A percentile compares a stretch with the other conserved stretches of the same genome.
Evolutionary conservation across 1,140 invertebrate species (phyloP).

Genomic region (Saxidomus purpurata): DNA sequence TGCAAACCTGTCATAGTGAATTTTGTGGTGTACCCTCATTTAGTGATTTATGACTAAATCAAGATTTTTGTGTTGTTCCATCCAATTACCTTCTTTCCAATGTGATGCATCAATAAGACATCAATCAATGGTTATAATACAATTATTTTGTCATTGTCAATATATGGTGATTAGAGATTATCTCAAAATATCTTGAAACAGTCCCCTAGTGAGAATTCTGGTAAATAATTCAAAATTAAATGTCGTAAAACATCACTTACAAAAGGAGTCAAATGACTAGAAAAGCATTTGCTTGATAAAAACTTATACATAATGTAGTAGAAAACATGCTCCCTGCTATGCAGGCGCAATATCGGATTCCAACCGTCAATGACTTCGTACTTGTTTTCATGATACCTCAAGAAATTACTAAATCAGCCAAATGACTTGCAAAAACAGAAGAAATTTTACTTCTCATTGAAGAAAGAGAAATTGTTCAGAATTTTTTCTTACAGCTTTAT

Average conservation of each 20-base stretch:
- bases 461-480: too few species aligned
- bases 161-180: constrained; percentile 9
- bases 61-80: background rate
- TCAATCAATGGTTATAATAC: background rate
- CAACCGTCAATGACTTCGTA: too few species aligned
- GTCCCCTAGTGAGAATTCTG: background rate
- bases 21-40: background rate
- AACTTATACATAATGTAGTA: background rate
- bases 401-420: too few species aligned
- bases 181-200: background rate
- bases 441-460: too few species aligned
- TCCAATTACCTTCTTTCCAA: background rate
- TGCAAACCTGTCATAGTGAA: background rate
- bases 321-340: background rate
- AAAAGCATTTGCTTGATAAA: background rate
- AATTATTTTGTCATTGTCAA: background rate
- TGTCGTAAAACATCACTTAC: background rate
- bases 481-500: too few species aligned
- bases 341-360: background rate
- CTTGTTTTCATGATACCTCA: too few species aligned
- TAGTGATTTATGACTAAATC: constrained; percentile 11
- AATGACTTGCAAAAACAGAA: too few species aligned
- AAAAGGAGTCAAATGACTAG: background rate
- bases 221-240: background rate
- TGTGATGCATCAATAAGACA: background rate